Base-by-base conservation (phyloP, 2,888 invertebrate genomes). In the Abrostola tripartita region DNA sequence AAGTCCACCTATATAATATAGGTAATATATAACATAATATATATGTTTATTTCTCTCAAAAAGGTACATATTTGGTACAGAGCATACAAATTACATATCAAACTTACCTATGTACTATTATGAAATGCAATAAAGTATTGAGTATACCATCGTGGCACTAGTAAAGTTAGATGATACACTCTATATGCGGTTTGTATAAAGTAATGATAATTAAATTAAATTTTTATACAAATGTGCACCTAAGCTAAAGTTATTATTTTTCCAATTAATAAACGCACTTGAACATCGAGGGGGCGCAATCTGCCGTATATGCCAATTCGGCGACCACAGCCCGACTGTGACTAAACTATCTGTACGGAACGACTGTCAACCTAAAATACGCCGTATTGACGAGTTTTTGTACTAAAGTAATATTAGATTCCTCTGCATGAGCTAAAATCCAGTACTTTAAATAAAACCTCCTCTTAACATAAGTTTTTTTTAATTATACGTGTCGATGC, bases 291-390 rank as follows among this genome's bases (percentile, higher is more conserved):
- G 42, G 52, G 50, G 9, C 6, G 35, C 14, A 51, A 41, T 38
- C 35, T 14, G 36, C 60, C 64, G 0, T 37, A 40, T 52, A 14
- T 54, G 64, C 74, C 74, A 72, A 74, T 72, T 42, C 35, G 57
- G 74, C 41, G 24, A 37, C 44, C 9, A 36, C 40, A 37, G n/a
- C 53, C 53, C 67, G 5, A 7, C 11, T 52, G 37, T 9, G 38
- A 52, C 37, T 53, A 57, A 11, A 40, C 54, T 12, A 6, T 44
- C 7, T 12, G 12, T 44, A 44, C 44, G 7, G 8, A 44, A 44
- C 8, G 44, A 14, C 12, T 12, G 6, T 12, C 44, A 40, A 10
- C 5, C 10, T 11, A 40, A 40, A 40, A 40, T 8, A 44, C 24
- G 4, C 12, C n/a, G 12, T 14, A 14, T 14, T 44, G 14, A 12